These are phyloP conservation scores for Campoplex nolae DNA, from an alignment of 2,888 invertebrate species.

Conservation along the genomic window DNA sequence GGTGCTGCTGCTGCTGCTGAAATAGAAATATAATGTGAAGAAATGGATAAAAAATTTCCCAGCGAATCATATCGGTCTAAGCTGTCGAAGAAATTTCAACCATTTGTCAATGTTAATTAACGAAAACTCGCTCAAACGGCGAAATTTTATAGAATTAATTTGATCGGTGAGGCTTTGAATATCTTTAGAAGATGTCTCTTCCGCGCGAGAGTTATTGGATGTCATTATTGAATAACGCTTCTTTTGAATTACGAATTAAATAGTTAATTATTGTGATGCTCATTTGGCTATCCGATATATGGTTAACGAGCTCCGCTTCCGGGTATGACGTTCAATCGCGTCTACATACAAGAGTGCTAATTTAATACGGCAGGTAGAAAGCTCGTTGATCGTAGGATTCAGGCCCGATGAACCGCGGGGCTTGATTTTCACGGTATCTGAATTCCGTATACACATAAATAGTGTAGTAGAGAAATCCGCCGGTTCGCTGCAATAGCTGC, in stretches of 20 bases:
- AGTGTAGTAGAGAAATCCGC: slow-evolving; percentile 22
- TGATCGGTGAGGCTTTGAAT: not conserved
- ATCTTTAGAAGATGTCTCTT: not conserved
- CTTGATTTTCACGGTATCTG: slow-evolving; percentile 71
- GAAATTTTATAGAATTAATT: not conserved
- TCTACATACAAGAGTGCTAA: slow-evolving; percentile 62
- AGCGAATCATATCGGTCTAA: not conserved
- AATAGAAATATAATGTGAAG: not conserved
- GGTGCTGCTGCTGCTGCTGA: no score
- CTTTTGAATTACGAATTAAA: slow-evolving; percentile 2
- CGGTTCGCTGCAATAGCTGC: slow-evolving; percentile 12
- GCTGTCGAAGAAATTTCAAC: not conserved
- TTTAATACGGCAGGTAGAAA: slow-evolving; percentile 74
- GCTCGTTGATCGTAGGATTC: slow-evolving; percentile 78
- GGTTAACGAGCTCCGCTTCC: slow-evolving; percentile 43
- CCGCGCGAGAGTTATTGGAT: not conserved
- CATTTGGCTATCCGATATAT: slow-evolving; percentile 23
- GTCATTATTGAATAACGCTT: not conserved
- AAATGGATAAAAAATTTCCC: not conserved
- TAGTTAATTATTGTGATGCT: slow-evolving; percentile 29
- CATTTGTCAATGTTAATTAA: not conserved
- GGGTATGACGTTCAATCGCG: slow-evolving; percentile 11
- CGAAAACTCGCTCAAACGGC: not conserved
- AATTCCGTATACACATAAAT: slow-evolving; percentile 21
- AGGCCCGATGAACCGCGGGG: slow-evolving; percentile 72